A percentile compares a stretch with the other conserved stretches of the same genome.
These are phyloP conservation scores for Ylistrum balloti DNA, from an alignment of 1,140 invertebrate species.

Conservation along the genomic window DNA sequence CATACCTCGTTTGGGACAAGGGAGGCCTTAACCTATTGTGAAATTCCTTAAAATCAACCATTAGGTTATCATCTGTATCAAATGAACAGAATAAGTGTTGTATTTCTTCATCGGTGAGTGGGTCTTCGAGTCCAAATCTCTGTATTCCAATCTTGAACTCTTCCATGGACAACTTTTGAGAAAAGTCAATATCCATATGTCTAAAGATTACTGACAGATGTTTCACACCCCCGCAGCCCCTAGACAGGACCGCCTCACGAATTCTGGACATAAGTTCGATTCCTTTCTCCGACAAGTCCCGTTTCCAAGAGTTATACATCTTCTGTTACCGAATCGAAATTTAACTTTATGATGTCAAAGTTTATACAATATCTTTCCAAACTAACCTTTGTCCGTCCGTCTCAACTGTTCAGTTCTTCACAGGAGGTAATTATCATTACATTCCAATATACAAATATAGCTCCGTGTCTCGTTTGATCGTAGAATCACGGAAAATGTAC, in stretches of 20 bases:
- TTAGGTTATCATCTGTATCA: constrained; percentile 71
- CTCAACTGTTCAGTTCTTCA: not conserved
- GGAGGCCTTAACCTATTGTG: constrained; percentile 86
- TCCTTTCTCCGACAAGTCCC: constrained; percentile 42
- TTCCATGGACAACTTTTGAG: constrained; percentile 51
- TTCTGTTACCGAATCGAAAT: not conserved
- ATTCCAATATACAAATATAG: not conserved
- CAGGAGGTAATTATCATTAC: not conserved
- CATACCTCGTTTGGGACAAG: constrained; percentile 89
- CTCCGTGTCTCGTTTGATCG: not conserved
- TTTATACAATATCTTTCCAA: not conserved
- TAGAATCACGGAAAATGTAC: not conserved
- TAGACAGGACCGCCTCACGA: constrained; percentile 8
- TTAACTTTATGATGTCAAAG: not conserved
- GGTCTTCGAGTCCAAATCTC: constrained; percentile 64
- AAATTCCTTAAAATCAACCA: constrained; percentile 78
- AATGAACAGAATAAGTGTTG: constrained; percentile 70
- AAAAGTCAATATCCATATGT: constrained; percentile 64
- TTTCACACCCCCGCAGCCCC: constrained; percentile 61
- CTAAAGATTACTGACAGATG: constrained; percentile 60
- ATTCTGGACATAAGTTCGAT: constrained; percentile 43
- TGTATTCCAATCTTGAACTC: constrained; percentile 68
- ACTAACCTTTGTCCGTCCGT: not conserved
- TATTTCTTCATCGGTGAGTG: constrained; percentile 68
- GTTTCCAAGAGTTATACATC: constrained; percentile 43